These are phyloP conservation scores for Pluvianellus socialis DNA, from an alignment of 2,113 vertebrate genomes.

Conservation along the genomic window DNA sequence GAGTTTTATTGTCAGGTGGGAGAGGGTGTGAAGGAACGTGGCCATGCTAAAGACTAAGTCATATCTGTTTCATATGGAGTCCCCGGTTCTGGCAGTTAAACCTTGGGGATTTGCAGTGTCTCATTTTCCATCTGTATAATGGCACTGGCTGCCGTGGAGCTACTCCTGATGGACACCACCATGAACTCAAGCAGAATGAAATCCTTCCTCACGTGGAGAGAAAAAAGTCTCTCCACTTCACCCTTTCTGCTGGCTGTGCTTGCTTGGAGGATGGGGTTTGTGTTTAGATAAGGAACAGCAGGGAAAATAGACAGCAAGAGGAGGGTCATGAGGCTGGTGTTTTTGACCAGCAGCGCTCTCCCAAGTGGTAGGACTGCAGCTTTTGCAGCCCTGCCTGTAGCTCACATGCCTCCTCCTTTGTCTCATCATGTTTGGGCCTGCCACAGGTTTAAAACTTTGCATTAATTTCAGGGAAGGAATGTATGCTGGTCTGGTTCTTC, in stretches of 20 bases:
- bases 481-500: background rate
- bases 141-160: background rate
- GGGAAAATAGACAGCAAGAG: background rate
- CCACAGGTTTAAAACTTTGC: background rate
- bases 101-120: background rate
- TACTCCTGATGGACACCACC: background rate
- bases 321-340: background rate
- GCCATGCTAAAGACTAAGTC: background rate
- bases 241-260: background rate
- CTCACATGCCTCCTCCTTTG: background rate
- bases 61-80: background rate
- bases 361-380: background rate
- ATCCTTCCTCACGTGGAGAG: background rate
- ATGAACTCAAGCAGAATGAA: background rate
- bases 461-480: background rate
- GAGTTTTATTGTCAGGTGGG: background rate
- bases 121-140: background rate
- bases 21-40: background rate
- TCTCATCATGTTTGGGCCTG: background rate
- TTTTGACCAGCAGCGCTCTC: background rate
- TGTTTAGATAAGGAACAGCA: background rate
- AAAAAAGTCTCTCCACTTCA: background rate
- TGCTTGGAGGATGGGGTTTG: background rate
- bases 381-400: background rate
- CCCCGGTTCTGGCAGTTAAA: background rate